Evolutionary conservation across 2,888 invertebrate species (phyloP).

Genomic region (Lasioglossum vierecki): DNA sequence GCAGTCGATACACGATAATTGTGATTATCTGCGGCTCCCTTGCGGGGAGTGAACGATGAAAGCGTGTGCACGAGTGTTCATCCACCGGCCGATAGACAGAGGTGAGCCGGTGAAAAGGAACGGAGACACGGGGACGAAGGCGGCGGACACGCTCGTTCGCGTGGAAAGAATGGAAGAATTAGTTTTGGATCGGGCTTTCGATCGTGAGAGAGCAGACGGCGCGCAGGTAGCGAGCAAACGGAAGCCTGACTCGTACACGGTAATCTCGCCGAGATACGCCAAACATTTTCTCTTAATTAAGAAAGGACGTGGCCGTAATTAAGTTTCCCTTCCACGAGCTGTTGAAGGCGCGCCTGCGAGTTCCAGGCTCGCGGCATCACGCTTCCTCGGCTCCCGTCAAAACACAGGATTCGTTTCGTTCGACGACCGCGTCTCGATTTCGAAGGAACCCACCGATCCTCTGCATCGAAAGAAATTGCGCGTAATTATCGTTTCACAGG

Average conservation of each 20-base stretch:
- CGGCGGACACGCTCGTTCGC: constrained; percentile 51
- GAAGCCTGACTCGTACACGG: constrained; percentile 69
- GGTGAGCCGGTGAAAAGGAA: constrained; percentile 34
- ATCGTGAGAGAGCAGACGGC: constrained; percentile 69
- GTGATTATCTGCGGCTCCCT: not conserved
- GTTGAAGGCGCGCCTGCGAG: constrained; percentile 18
- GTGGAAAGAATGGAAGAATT: constrained; percentile 64
- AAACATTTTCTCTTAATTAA: constrained; percentile 77
- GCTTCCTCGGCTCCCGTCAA: constrained; percentile 22
- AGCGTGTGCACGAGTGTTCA: not conserved
- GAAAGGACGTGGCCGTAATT: constrained; percentile 74
- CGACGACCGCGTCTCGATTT: constrained; percentile 16
- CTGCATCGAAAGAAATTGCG: not conserved
- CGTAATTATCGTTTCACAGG: not conserved
- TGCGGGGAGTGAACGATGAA: not conserved
- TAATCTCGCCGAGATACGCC: constrained; percentile 71
- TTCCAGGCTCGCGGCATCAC: constrained; percentile 40
- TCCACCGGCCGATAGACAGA: constrained; percentile 13
- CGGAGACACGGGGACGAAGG: constrained; percentile 35
- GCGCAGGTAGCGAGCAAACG: constrained; percentile 65
- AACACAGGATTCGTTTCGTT: constrained; percentile 14
- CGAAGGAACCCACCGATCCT: too few species aligned
- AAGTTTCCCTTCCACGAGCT: constrained; percentile 65
- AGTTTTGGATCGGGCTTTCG: constrained; percentile 71
- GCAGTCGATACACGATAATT: constrained; percentile 4